A percentile compares a stretch with the other conserved stretches of the same genome.
Evolutionary conservation across 2,888 invertebrate species (phyloP).

Genomic region (Ormyrus labotus): DNA sequence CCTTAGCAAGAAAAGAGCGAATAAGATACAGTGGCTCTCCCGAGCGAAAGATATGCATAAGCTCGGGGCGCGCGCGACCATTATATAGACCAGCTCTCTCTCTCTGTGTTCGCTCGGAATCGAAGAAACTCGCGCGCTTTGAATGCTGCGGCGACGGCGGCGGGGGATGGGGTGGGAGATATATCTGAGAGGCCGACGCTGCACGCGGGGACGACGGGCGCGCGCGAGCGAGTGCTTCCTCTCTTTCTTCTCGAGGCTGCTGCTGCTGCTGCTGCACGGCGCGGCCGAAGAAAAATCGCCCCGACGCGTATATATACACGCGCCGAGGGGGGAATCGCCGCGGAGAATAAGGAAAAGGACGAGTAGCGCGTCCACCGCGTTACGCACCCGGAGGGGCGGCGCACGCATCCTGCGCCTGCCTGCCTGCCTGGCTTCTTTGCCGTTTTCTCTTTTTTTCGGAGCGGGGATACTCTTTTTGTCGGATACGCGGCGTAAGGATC

Average conservation of each 20-base stretch:
- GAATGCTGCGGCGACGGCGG: background rate
- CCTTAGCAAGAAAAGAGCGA: constrained; percentile 2
- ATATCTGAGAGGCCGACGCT: constrained; percentile 44
- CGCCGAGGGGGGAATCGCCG: background rate
- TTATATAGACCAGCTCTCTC: constrained; percentile 13
- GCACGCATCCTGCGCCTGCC: constrained; percentile 24
- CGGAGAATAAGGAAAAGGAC: constrained; percentile 64
- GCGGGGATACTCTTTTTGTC: background rate
- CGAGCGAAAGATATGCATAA: constrained; percentile 27
- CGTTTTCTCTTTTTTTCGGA: background rate
- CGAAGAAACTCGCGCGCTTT: constrained; percentile 21
- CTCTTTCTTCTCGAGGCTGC: constrained; percentile 14
- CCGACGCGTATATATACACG: too few species aligned
- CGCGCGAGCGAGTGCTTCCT: constrained; percentile 29
- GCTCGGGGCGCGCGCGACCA: background rate
- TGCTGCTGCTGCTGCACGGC: too few species aligned
- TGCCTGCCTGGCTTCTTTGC: background rate
- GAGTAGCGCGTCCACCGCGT: constrained; percentile 67
- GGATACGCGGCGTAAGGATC: background rate
- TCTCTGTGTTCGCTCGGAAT: too few species aligned
- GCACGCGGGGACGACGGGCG: background rate
- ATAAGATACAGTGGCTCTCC: constrained; percentile 18
- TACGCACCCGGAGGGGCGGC: constrained; percentile 64
- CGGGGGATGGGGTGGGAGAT: constrained; percentile 52
- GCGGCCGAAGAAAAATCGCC: background rate